A percentile compares a stretch with the other conserved stretches of the same genome.
Evolutionary conservation across 2,113 vertebrate genomes (phyloP).

Genomic region (Anoplopoma fimbria): DNA sequence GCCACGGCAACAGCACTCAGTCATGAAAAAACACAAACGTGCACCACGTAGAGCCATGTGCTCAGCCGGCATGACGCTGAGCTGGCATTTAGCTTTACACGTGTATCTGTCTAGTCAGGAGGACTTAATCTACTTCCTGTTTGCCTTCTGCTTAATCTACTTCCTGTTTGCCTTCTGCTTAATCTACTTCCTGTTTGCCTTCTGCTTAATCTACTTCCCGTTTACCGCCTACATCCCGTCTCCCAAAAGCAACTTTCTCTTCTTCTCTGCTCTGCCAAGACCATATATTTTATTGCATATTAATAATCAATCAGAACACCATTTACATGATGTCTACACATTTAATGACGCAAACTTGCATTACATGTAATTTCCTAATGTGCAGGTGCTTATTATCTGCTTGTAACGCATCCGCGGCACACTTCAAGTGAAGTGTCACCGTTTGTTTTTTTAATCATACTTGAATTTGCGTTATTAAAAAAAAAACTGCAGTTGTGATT

Average conservation of each 20-base stretch:
- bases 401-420: conserved; percentile 14
- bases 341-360: conserved; percentile 38
- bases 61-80: conserved; percentile 36
- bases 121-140: too few species aligned
- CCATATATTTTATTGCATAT: too few species aligned
- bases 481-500: conserved; percentile 42
- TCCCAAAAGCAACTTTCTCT: background rate
- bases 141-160: too few species aligned
- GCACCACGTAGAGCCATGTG: conserved; percentile 40
- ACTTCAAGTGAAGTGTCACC: conserved; percentile 58
- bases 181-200: conserved; percentile 60
- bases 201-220: conserved; percentile 49
- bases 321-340: conserved; percentile 17
- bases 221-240: conserved; percentile 28
- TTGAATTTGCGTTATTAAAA: conserved; percentile 41
- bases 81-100: conserved; percentile 50
- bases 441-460: conserved; percentile 63
- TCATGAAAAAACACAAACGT: conserved; percentile 41
- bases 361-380: conserved; percentile 28
- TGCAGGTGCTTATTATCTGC: conserved; percentile 53
- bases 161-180: too few species aligned
- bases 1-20: conserved; percentile 43
- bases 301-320: conserved; percentile 31
- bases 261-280: background rate
- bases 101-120: conserved; percentile 3